Percentiles rank a stretch among this genome's conserved stretches.
Conservation (phyloP, 2,113 vertebrate genomes). For the Mesembrinibis cayennensis region DNA sequence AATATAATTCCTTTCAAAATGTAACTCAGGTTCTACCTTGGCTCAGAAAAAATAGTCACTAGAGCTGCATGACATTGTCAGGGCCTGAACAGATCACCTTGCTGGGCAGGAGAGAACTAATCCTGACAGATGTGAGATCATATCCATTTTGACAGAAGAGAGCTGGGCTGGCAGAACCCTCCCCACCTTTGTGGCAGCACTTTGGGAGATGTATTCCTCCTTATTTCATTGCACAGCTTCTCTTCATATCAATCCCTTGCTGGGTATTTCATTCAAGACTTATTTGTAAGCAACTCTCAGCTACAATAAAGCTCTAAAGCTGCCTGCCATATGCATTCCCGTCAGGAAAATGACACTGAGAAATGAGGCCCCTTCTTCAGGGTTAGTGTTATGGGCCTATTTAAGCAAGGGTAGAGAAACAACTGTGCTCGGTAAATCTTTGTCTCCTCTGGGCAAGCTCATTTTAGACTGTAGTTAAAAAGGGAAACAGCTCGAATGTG, state of each 20-base stretch:
- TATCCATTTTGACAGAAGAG: constrained; percentile 60
- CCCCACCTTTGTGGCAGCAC: constrained; percentile 50
- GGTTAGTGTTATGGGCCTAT: constrained; percentile 63
- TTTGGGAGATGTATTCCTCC: constrained; percentile 49
- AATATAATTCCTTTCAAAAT: constrained; percentile 53
- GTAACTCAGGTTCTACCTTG: constrained; percentile 25
- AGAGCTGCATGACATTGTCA: constrained; percentile 51
- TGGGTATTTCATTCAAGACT: constrained; percentile 63
- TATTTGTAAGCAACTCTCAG: constrained; percentile 70
- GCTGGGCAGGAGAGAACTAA: constrained; percentile 58
- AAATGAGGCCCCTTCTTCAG: constrained; percentile 60
- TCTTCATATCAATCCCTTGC: constrained; percentile 51
- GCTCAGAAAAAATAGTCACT: constrained; percentile 31
- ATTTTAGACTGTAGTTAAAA: constrained; percentile 58
- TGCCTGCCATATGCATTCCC: constrained; percentile 60
- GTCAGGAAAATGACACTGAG: constrained; percentile 67
- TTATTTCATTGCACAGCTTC: constrained; percentile 55
- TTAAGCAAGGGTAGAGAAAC: constrained; percentile 61
- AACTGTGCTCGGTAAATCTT: constrained; percentile 54
- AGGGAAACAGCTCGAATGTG: neutral
- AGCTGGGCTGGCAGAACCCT: constrained; percentile 42
- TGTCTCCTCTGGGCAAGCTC: constrained; percentile 46
- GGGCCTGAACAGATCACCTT: constrained; percentile 56
- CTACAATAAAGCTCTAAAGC: constrained; percentile 59
- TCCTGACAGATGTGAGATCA: constrained; percentile 64